Base-by-base conservation (phyloP, 2,797 vertebrate genomes). In the Argya squamiceps region DNA sequence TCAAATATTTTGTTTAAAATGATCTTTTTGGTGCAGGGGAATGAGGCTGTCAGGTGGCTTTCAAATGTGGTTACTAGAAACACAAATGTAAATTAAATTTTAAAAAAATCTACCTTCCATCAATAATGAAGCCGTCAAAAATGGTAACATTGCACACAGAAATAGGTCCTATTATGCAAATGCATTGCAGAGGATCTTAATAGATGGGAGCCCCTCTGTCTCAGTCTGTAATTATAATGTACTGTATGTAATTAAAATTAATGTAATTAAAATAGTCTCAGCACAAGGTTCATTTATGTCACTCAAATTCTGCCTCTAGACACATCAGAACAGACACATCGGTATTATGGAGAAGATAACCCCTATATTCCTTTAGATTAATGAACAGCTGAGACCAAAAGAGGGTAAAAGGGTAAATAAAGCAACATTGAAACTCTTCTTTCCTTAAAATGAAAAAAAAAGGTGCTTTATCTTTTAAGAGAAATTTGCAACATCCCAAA, bases 211-310 rank as follows among this genome's bases (percentile, higher is more conserved):
- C 36, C 74, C 91, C 84, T 94, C 91, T 92, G 70, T 95, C 92
- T 96, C 75, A 92, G 74, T 91, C 59, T 87, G 59, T 92, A 97
- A 97, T 98, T 97, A 97, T 97, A 97, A 97, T 91, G 76, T 76
- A 89, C 89, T 88, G 76, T 78, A 76, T 94, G 80, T 95, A 98
- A 97, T 98, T 97, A 97, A 96, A 97, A 97, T 93, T 91, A 97
- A 97, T 96, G 85, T 89, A 95, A 97, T 95, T 97, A 95, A 96
- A 97, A 93, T 52, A 90, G 19, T 85, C 84, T 96, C 44, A 53
- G 65, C 30, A 92, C 65, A 39, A 47, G 82, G 83, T 97, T 97
- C 84, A 94, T 88, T 94, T 93, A 94, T 88, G 86, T 95, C 92
- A 91, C 83, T 97, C 95, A 96, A 62, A 90, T 60, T 24, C 70